Evolutionary conservation across 1,140 invertebrate species (phyloP).

Genomic region (Procambarus virginalis): DNA sequence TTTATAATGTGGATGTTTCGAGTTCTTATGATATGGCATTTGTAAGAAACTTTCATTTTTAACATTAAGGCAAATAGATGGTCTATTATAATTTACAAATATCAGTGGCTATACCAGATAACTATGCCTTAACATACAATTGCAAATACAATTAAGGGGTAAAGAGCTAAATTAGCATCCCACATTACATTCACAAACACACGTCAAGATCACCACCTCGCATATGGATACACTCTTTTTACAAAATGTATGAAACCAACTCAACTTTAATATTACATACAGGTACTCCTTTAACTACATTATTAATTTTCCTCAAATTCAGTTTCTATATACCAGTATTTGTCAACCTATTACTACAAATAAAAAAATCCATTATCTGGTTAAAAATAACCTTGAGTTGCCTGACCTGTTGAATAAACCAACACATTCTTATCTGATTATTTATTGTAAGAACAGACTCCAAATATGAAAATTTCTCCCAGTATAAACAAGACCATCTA

Average conservation of each 20-base stretch:
- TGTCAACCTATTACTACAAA: not conserved
- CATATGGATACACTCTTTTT: not conserved
- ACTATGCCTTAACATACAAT: not conserved
- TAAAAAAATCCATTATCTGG: constrained; percentile 7
- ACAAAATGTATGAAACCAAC: constrained; percentile 40
- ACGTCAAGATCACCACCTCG: constrained; percentile 6
- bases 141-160: not conserved
- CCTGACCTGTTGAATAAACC: not conserved
- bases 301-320: not conserved
- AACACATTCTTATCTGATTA: too few relatives aligned
- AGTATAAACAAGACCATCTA: constrained; percentile 12
- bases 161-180: not conserved
- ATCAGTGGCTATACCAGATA: not conserved
- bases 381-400: not conserved
- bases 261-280: constrained; percentile 4
- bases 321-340: not conserved
- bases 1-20: constrained; percentile 3
- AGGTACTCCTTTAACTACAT: constrained; percentile 12
- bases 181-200: not conserved
- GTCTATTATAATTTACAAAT: not conserved
- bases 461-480: constrained; percentile 2
- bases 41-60: not conserved
- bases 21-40: not conserved
- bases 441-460: not conserved
- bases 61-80: not conserved